Percentiles rank a stretch among this genome's conserved stretches.
Evolutionary conservation across 2,113 vertebrate species (phyloP).

Genomic region (Sinocyclocheilus rhinocerous): DNA sequence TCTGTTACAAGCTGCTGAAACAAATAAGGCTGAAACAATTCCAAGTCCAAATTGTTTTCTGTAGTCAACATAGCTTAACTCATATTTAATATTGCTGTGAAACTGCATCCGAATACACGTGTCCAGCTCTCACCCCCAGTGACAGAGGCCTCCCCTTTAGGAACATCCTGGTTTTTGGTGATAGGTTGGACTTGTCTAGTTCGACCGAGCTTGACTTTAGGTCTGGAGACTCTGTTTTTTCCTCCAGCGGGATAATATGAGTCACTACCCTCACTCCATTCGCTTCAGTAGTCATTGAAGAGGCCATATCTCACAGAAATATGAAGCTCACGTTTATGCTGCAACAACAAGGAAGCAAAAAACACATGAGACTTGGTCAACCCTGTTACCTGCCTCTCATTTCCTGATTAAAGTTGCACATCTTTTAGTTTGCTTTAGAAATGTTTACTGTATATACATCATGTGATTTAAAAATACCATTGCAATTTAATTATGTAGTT

Average conservation of each 20-base stretch:
- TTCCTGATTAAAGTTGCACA: neutral
- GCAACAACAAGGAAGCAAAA: neutral
- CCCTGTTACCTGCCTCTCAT: neutral
- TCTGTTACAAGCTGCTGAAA: neutral
- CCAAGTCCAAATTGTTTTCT: neutral
- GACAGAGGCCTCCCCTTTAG: constrained; percentile 51
- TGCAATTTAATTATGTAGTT: neutral
- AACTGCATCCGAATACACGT: neutral
- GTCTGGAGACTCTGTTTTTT: neutral
- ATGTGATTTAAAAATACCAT: neutral
- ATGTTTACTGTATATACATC: neutral
- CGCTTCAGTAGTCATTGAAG: constrained; percentile 22
- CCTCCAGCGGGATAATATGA: constrained; percentile 42
- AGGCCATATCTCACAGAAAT: constrained; percentile 33
- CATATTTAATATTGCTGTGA: neutral
- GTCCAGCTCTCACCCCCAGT: constrained; percentile 65
- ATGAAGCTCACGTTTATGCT: neutral
- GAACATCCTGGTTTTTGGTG: constrained; percentile 47
- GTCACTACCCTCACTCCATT: constrained; percentile 43
- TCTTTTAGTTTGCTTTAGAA: neutral
- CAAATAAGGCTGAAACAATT: no score
- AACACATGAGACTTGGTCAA: neutral
- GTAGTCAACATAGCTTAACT: neutral
- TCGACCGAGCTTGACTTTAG: neutral
- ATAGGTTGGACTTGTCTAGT: constrained; percentile 22